phyloP scores from a whole-genome alignment of 2,888 invertebrate species.

The Biston betularia region DNA sequence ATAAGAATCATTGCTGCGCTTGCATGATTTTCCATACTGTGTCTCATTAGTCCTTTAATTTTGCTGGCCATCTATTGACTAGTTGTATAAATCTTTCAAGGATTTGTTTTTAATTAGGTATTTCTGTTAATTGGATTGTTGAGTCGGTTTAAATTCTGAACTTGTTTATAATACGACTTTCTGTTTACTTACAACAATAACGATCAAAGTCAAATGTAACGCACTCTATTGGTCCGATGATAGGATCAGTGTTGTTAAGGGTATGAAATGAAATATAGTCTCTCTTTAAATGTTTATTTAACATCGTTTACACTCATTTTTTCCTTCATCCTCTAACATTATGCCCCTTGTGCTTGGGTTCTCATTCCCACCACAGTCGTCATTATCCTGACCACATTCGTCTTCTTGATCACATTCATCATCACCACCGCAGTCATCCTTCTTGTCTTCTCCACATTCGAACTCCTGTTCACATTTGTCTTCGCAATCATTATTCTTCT shows the following conservation, averaged over 20 bases:
- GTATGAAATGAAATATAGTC: background rate
- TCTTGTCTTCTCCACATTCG: slow-evolving; percentile 48
- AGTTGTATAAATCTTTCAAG: no score
- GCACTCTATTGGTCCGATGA: no score
- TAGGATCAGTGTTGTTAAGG: background rate
- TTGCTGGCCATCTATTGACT: no score
- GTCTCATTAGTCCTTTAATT: no score
- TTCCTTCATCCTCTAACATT: background rate
- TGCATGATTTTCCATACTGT: no score
- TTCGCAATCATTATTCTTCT: slow-evolving; percentile 47
- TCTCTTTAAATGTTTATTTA: slow-evolving; percentile 3
- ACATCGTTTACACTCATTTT: slow-evolving; percentile 1
- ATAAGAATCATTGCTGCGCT: no score
- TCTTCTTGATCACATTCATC: slow-evolving; percentile 43
- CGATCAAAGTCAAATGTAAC: no score
- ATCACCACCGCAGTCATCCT: slow-evolving; percentile 36
- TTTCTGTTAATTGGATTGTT: no score
- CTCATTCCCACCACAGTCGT: background rate
- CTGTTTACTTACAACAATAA: no score
- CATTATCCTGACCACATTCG: slow-evolving; percentile 17
- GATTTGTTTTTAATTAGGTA: no score
- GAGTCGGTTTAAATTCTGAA: no score
- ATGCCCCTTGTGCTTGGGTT: slow-evolving; percentile 21
- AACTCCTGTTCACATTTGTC: slow-evolving; percentile 51
- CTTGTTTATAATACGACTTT: no score